Base-by-base conservation (phyloP, 2,113 vertebrate species). In the Hypomesus transpacificus region DNA sequence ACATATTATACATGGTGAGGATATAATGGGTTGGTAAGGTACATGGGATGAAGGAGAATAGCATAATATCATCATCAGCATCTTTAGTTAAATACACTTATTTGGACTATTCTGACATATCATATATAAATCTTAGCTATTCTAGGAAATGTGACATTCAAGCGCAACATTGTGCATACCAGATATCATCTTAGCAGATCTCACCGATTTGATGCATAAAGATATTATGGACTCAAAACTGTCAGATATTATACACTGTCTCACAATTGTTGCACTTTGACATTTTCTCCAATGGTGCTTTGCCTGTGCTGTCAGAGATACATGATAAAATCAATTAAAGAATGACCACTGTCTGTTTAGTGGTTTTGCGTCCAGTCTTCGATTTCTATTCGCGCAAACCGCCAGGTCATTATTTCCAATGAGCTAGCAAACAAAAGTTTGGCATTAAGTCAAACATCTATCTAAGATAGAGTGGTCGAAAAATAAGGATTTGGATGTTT, bases 321-420 rank as follows among this genome's bases (percentile, higher is more conserved):
- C 94, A 96, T 95, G 92, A 93, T 91, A 89, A 94, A 96, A 97
- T 95, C 92, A 91, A 96, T 96, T 91, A 91, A 91, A 94, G 93
- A 89, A 89, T 79, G 80, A 86, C 87, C 89, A 93, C 91, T 92
- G 84, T 89, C 86, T 89, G 84, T 85, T 88, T 87, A 93, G 92
- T 88, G 92, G 88, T 63, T 84, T 88, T 74, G 75, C 75, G 28
- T 58, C 50, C 28, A 64, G 60, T n/a, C 22, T 63, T 63, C 26
- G 22, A 34, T 8, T 14, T 24, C 6, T 31, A 24, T 21, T 24
- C 11, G 59, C 22, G 87, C 87, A 90, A 91, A 84, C 91, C 79
- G 65, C 59, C 22, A 86, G 91, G 88, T 92, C 86, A 91, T 16
- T 65, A 53, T 59, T 71, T 53, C 18, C 14, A 66, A 64, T 16